phyloP scores from a whole-genome alignment of 2,113 vertebrate species.

The Tenebrosternarchus preto region DNA sequence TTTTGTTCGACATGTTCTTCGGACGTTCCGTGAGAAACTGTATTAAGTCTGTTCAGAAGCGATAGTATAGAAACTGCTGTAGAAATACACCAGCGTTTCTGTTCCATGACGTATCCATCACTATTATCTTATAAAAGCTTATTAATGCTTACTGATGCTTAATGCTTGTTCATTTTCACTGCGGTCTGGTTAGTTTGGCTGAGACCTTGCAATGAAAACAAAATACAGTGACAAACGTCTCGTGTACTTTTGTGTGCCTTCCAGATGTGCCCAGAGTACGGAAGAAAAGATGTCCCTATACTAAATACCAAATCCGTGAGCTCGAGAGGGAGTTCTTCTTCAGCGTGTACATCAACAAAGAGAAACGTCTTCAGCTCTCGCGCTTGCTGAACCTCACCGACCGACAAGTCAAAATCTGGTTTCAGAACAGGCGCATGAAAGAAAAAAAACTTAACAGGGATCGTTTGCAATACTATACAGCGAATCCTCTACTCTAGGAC shows the following conservation, averaged over 20 bases:
- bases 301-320: slow-evolving; percentile 97
- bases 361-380: slow-evolving; percentile 94
- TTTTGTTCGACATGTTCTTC: too few relatives aligned
- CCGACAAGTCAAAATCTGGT: slow-evolving; percentile 99
- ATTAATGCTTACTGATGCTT: not conserved
- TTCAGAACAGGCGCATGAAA: slow-evolving; percentile 98
- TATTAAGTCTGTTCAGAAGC: too few relatives aligned
- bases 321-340: slow-evolving; percentile 97
- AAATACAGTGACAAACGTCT: not conserved
- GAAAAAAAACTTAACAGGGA: slow-evolving; percentile 99
- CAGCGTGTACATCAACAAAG: slow-evolving; percentile 99
- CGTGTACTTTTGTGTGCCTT: slow-evolving; percentile 61
- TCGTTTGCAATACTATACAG: slow-evolving; percentile 95
- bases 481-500: slow-evolving; percentile 92
- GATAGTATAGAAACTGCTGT: too few relatives aligned
- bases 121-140: too few relatives aligned
- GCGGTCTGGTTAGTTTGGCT: not conserved
- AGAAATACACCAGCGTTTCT: too few relatives aligned
- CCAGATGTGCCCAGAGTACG: slow-evolving; percentile 91
- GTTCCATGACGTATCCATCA: too few relatives aligned
- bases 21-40: not conserved
- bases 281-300: slow-evolving; percentile 96
- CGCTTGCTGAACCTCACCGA: slow-evolving; percentile 98
- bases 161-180: not conserved
- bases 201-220: not conserved